Conservation (phyloP, 2,797 vertebrate species). For the Mastacembelus armatus region DNA sequence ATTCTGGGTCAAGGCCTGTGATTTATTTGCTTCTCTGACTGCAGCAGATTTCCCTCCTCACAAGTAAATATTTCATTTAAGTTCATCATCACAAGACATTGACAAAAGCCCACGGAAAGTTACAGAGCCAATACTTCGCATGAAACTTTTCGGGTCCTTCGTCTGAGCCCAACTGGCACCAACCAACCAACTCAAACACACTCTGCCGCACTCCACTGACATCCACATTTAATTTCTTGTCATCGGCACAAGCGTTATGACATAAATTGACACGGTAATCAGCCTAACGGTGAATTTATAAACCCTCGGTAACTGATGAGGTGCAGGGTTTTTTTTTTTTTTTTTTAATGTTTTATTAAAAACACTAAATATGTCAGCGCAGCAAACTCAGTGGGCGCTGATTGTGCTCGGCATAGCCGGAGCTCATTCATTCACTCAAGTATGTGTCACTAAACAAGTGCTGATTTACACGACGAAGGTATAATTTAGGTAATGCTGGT, state of each 20-base stretch:
- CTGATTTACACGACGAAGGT: constrained; percentile 35
- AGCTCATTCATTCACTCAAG: constrained; percentile 42
- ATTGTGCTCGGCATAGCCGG: constrained; percentile 33
- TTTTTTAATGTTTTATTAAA: not conserved
- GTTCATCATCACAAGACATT: not conserved
- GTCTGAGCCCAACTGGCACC: no score
- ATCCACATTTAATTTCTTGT: constrained; percentile 20
- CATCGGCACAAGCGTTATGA: constrained; percentile 20
- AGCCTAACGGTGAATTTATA: constrained; percentile 22
- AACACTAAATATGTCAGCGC: constrained; percentile 32
- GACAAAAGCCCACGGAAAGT: not conserved
- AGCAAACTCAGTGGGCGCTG: constrained; percentile 28
- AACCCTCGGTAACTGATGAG: constrained; percentile 39
- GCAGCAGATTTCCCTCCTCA: not conserved
- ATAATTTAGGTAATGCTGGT: constrained; percentile 19
- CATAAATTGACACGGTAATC: constrained; percentile 31
- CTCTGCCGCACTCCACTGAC: constrained; percentile 16
- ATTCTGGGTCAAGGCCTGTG: constrained; percentile 1
- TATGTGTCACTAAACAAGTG: constrained; percentile 33
- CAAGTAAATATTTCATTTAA: not conserved
- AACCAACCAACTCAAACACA: not conserved
- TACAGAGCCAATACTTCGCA: not conserved
- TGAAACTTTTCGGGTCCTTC: not conserved
- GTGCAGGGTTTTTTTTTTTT: constrained; percentile 4
- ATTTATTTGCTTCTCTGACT: not conserved